Conservation (phyloP, 2,888 invertebrate species). For the Enchytraeus crypticus region DNA sequence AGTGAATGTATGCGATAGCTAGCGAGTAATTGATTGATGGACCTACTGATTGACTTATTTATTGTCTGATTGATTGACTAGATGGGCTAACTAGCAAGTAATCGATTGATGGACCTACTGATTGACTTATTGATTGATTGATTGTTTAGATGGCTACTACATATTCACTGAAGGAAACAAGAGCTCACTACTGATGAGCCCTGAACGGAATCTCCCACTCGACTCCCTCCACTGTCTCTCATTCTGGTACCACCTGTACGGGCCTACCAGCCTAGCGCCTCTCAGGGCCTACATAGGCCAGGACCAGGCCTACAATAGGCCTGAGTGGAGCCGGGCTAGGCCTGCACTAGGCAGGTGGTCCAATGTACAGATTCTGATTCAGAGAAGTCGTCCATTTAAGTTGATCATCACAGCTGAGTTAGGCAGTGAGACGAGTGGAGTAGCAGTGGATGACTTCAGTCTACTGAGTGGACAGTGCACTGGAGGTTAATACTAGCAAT, state of each 20-base stretch:
- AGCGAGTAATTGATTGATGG: too few relatives aligned
- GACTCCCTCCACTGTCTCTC: constrained; percentile 20
- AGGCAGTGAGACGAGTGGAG: constrained; percentile 22
- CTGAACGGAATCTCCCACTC: constrained; percentile 19
- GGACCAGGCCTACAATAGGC: constrained; percentile 22
- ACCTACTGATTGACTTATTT: too few relatives aligned
- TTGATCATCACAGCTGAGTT: constrained; percentile 25
- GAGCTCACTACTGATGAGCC: constrained; percentile 23
- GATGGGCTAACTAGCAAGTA: too few relatives aligned
- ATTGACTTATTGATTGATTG: too few relatives aligned
- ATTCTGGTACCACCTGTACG: constrained; percentile 29
- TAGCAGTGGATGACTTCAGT: constrained; percentile 28
- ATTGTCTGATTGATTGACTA: too few relatives aligned
- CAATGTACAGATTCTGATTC: constrained; percentile 21
- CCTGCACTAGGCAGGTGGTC: constrained; percentile 19
- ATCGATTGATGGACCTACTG: too few relatives aligned
- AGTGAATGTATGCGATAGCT: too few relatives aligned
- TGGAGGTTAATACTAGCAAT: constrained; percentile 22
- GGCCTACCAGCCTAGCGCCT: constrained; percentile 14
- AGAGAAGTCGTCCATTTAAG: constrained; percentile 8
- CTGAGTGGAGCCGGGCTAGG: constrained; percentile 23
- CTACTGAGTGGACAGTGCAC: constrained; percentile 21
- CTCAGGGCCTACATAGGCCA: constrained; percentile 23
- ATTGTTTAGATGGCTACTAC: constrained; percentile 29
- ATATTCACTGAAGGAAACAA: constrained; percentile 25